Base-by-base conservation (phyloP, 1,140 invertebrate species). In the Aphidius gifuensis region DNA sequence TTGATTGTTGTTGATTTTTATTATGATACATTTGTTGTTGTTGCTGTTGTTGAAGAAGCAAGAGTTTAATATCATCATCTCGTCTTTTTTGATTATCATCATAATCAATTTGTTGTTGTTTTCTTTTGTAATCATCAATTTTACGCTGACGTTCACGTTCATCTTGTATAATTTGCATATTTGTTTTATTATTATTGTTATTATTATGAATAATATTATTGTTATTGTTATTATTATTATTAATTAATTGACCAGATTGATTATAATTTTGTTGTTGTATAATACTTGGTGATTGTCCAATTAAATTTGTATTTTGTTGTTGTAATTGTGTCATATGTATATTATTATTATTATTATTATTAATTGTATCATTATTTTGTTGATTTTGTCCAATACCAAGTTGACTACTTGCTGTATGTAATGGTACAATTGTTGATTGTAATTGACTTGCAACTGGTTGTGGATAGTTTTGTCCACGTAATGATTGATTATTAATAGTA, bases 61-160 rank as follows among this genome's bases (percentile, higher is more conserved):
- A 70, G 6, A 71, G 74, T 56, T 76, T 79, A 43, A 77, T 68
- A 54, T 83, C 82, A 59, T 84, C 83, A 23, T 84, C 82, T 58
- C 78, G 70, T 71, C 70, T 76, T 70, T 75, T 72, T 58, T 79
- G 73, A 65, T 64, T 77, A 0, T 82, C 83, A 47, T 84, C 82
- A 46, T 76, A 79, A 56, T 83, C 83, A 32, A 32, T 32, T 32
- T 32, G 23, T 0, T 72, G 68, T 66, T 84, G 80, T 40, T 83
- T 84, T 47, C 80, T 74, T 64, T 83, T 82, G 16, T 85, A 71
- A 47, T 85, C 84, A 44, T 85, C 84, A 4, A 83, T 79, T 69
- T 81, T 80, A 49, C 81, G 76, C 46, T 82, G 75, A 51, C 81
- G 67, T 57, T 85, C 84, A 55, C 82, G 79, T 9, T 85, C 83